Conservation (phyloP, 1,140 invertebrate species). For the Papilio dardanus region DNA sequence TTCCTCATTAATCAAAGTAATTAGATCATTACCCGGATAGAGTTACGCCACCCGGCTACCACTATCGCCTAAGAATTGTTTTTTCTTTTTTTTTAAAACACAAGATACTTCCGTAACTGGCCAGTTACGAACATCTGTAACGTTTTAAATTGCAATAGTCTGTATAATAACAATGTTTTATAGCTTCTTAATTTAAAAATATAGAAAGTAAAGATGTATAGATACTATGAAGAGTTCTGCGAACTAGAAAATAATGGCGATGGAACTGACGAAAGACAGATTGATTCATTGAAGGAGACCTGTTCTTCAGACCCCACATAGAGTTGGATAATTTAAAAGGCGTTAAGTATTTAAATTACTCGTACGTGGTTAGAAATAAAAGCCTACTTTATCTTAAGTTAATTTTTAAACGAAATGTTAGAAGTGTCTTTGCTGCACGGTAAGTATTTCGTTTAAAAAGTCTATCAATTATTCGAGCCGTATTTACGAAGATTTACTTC, state of each 20-base stretch:
- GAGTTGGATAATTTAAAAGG: not conserved
- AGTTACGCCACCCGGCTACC: conserved; percentile 53
- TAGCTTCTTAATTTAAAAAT: not conserved
- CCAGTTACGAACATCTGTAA: conserved; percentile 35
- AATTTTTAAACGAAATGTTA: too few species aligned
- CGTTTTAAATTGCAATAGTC: conserved; percentile 1
- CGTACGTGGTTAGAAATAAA: not conserved
- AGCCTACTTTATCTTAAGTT: not conserved
- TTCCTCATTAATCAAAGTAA: conserved; percentile 75
- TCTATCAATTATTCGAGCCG: too few species aligned
- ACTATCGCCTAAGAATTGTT: conserved; percentile 44
- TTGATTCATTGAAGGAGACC: not conserved
- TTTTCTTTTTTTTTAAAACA: conserved; percentile 31
- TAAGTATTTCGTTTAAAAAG: not conserved
- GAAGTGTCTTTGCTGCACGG: too few species aligned
- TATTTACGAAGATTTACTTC: too few species aligned
- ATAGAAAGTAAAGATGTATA: too few species aligned
- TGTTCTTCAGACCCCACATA: not conserved
- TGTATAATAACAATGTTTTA: conserved; percentile 5
- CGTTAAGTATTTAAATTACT: not conserved
- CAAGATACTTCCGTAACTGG: conserved; percentile 30
- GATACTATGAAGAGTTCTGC: too few species aligned
- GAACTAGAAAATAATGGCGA: too few species aligned
- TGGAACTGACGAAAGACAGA: too few species aligned
- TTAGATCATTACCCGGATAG: conserved; percentile 76